Conservation (phyloP, 2,888 invertebrate species). For the Tiliacea aurago region DNA sequence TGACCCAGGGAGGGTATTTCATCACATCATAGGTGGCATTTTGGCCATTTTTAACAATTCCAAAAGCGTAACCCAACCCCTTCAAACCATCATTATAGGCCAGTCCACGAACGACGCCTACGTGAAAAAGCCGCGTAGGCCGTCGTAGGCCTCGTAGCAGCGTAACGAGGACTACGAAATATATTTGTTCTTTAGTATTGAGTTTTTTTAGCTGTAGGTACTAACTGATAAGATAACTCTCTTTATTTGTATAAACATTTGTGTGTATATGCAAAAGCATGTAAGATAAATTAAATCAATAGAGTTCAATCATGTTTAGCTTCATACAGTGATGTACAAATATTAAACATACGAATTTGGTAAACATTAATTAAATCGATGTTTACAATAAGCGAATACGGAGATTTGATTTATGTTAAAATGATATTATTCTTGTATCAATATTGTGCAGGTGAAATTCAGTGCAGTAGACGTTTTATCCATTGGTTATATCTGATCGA, state of each 20-base stretch:
- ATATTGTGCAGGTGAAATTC: not conserved
- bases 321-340: not conserved
- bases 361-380: not conserved
- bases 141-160: slow-evolving; percentile 40
- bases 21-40: slow-evolving; percentile 3
- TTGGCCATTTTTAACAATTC: slow-evolving; percentile 16
- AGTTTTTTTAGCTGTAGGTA: not conserved
- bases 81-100: slow-evolving; percentile 14
- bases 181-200: not conserved
- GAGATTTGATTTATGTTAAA: not conserved
- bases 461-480: not conserved
- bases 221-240: slow-evolving; percentile 1
- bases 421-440: not conserved
- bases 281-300: slow-evolving; percentile 17
- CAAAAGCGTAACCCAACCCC: not conserved
- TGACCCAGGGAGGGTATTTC: not conserved
- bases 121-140: slow-evolving; percentile 42
- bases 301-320: not conserved
- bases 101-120: slow-evolving; percentile 31
- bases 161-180: slow-evolving; percentile 44
- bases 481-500: not conserved
- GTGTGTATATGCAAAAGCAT: not conserved
- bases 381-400: not conserved
- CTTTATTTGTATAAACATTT: not conserved
- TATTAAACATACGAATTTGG: not conserved